phyloP scores from a whole-genome alignment of 2,113 vertebrate species.

The Hemicordylus capensis region DNA sequence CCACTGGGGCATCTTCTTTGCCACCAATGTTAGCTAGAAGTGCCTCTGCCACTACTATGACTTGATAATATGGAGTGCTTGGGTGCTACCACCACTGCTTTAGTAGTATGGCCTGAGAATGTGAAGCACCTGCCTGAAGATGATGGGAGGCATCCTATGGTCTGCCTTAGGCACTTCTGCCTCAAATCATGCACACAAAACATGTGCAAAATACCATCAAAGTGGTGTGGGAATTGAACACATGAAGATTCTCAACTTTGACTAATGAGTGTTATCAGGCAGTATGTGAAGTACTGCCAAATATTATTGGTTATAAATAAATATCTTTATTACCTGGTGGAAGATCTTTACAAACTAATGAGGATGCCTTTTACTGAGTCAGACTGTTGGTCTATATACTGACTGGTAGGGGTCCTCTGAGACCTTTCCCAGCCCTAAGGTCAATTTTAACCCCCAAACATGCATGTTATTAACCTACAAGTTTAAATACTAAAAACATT shows the following conservation, averaged over 20 bases:
- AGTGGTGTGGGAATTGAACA: background rate
- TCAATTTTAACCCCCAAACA: background rate
- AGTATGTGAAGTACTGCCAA: background rate
- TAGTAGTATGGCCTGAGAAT: background rate
- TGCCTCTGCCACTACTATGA: background rate
- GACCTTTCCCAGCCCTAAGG: background rate
- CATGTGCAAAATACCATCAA: background rate
- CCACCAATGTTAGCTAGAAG: no score
- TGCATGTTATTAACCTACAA: background rate
- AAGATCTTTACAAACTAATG: no score
- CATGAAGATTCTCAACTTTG: background rate
- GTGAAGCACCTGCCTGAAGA: background rate
- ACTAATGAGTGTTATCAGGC: background rate
- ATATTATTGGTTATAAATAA: background rate
- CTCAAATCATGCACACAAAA: background rate
- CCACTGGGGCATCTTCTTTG: no score
- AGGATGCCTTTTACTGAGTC: background rate
- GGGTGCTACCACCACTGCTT: background rate
- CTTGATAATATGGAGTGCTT: background rate
- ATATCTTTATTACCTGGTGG: background rate
- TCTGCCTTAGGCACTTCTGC: no score
- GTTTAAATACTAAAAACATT: background rate
- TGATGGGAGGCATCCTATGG: background rate
- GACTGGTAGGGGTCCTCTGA: background rate
- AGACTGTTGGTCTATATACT: background rate